phyloP scores from a whole-genome alignment of 2,113 vertebrate genomes.

The Oryzias melastigma region DNA sequence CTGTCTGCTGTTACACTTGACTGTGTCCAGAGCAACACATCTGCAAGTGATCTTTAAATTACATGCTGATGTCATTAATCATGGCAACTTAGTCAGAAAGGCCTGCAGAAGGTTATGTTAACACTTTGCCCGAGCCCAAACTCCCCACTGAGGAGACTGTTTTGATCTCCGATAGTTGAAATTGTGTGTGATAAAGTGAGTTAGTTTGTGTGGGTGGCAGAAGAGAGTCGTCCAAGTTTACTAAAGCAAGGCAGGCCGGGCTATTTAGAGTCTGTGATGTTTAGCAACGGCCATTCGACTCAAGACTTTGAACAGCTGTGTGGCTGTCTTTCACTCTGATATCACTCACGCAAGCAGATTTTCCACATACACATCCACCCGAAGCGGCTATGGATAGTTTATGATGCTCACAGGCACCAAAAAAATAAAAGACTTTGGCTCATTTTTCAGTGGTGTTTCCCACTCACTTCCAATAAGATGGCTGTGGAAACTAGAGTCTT shows the following conservation, averaged over 20 bases:
- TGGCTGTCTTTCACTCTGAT: constrained; percentile 25
- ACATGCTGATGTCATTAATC: constrained; percentile 46
- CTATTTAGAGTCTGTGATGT: constrained; percentile 38
- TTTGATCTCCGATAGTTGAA: neutral
- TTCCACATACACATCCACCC: constrained; percentile 3
- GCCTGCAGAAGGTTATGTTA: constrained; percentile 10
- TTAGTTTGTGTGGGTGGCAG: neutral
- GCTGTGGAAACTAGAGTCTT: neutral
- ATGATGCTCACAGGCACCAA: neutral
- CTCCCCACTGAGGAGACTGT: neutral
- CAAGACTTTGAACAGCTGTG: constrained; percentile 43
- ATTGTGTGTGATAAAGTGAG: constrained; percentile 4
- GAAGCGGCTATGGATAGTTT: constrained; percentile 14
- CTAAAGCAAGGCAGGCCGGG: constrained; percentile 10
- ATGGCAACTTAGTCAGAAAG: constrained; percentile 10
- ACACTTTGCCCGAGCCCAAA: constrained; percentile 1
- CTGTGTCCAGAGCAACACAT: constrained; percentile 15
- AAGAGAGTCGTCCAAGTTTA: constrained; percentile 17
- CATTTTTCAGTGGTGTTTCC: neutral
- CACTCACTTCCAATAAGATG: neutral
- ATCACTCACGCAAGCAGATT: constrained; percentile 26
- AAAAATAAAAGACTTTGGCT: neutral
- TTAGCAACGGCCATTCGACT: constrained; percentile 11
- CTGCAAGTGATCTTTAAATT: constrained; percentile 42
- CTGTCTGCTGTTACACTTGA: constrained; percentile 3